These are phyloP conservation scores for Tangara arthus DNA, from an alignment of 2,797 vertebrate species.

Conservation along the genomic window DNA sequence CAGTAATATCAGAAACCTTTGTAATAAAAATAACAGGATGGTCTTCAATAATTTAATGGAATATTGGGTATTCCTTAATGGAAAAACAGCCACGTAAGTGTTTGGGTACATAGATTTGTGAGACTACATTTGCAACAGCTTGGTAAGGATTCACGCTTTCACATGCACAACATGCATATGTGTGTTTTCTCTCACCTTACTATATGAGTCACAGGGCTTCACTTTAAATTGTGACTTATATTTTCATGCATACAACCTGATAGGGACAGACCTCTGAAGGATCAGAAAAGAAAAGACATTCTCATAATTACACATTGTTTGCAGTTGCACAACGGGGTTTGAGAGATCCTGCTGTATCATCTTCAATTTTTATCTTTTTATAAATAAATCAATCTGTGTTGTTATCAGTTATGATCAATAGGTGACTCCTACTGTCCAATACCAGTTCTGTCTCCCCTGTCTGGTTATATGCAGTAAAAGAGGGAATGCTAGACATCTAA, in stretches of 20 bases:
- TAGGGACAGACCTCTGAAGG: not conserved
- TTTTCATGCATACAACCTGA: not conserved
- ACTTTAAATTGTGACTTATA: not conserved
- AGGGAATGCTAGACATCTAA: not conserved
- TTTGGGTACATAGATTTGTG: not conserved
- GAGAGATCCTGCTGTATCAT: not conserved
- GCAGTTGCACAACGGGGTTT: not conserved
- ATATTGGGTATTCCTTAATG: constrained; percentile 60
- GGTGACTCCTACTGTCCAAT: not conserved
- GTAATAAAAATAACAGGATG: constrained; percentile 73
- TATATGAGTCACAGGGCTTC: not conserved
- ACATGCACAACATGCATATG: accelerated
- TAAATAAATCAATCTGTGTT: not conserved
- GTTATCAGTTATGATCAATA: not conserved
- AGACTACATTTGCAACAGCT: not conserved
- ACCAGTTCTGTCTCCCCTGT: not conserved
- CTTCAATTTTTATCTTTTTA: not conserved
- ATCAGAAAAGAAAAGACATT: not conserved
- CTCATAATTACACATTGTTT: not conserved
- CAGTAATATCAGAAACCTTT: constrained; percentile 63
- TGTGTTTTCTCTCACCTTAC: not conserved
- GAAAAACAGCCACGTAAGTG: constrained; percentile 45
- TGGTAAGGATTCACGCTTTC: not conserved
- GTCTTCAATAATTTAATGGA: constrained; percentile 73
- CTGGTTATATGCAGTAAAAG: not conserved